These are phyloP conservation scores for Chaetorhynchus papuensis DNA, from an alignment of 2,113 vertebrate species.

Conservation along the genomic window DNA sequence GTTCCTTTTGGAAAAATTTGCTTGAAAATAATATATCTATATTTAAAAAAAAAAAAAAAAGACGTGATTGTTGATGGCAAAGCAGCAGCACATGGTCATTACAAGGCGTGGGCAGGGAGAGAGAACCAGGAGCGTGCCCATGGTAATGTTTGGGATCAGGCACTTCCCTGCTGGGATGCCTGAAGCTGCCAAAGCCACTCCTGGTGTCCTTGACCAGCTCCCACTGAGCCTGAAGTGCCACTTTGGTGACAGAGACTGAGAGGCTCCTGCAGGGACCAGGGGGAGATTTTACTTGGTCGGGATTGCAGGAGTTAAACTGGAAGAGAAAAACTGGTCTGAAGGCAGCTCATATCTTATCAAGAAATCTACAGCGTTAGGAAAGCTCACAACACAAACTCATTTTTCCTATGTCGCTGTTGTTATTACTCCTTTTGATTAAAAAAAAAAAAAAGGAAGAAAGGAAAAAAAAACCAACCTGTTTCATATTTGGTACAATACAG, in stretches of 20 bases:
- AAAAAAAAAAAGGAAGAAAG: background rate
- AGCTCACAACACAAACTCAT: background rate
- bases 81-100: background rate
- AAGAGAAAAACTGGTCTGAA: background rate
- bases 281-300: background rate
- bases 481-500: slow-evolving; percentile 42
- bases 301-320: background rate
- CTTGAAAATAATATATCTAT: background rate
- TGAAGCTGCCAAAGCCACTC: background rate
- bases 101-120: background rate
- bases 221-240: background rate
- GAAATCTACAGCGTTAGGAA: background rate
- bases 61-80: background rate
- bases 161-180: background rate
- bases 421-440: slow-evolving; percentile 31
- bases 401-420: slow-evolving; percentile 28
- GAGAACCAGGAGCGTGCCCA: background rate
- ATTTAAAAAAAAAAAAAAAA: background rate
- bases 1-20: background rate
- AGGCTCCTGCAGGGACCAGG: background rate
- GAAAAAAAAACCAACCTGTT: background rate
- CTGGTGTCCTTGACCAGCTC: background rate
- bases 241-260: background rate
- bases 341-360: background rate
- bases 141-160: background rate